Base-by-base conservation (phyloP, 2,888 invertebrate species). In the Megaustenia siamemsis region DNA sequence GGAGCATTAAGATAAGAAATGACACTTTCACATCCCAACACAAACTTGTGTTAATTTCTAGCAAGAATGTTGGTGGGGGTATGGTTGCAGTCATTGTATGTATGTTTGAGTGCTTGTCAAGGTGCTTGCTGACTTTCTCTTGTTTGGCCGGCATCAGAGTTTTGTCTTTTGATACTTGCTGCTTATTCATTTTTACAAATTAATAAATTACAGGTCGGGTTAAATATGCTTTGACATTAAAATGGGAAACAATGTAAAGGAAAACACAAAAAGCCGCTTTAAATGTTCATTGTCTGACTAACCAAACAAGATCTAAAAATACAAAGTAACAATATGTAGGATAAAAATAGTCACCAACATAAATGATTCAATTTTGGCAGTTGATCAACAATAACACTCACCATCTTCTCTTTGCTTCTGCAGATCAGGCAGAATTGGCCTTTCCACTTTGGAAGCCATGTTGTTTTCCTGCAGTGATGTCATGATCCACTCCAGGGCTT, bases 401-500 rank as follows among this genome's bases (percentile, higher is more conserved):
- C 79, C 80, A 56, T 79, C 80, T 38, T 82, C 66, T 53, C 79
- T 86, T 38, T 83, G 56, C 40, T 86, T 86, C 38, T 86, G 88
- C 5, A 88, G 76, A 53, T 89, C 87, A 24, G 86, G 87, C 73
- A 91, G 76, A 21, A 82, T 12, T 1, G 90, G 89, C 40, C 81
- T 83, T 5, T 80, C 79, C 10, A 45, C 78, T 38, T 78, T 80
- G 40, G 86, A 86, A 6, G 88, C 80, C 79, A 89, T 75, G 21
- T 89, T 88, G 76, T 88, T 89, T 49, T 91, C 89, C 73, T 90
- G 83, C 88, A 93, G 84, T 1, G 90, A 87, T 21, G 88, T 83
- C 83, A 93, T 90, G 38, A 93, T 92, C 91, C 92, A 92, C 79
- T 91, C 87, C 76, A 93, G 84, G 0, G 92, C 92, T 45, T 89